A percentile compares a stretch with the other conserved stretches of the same genome.
phyloP scores from a whole-genome alignment of 2,888 invertebrate species.

The Hesperia comma region DNA sequence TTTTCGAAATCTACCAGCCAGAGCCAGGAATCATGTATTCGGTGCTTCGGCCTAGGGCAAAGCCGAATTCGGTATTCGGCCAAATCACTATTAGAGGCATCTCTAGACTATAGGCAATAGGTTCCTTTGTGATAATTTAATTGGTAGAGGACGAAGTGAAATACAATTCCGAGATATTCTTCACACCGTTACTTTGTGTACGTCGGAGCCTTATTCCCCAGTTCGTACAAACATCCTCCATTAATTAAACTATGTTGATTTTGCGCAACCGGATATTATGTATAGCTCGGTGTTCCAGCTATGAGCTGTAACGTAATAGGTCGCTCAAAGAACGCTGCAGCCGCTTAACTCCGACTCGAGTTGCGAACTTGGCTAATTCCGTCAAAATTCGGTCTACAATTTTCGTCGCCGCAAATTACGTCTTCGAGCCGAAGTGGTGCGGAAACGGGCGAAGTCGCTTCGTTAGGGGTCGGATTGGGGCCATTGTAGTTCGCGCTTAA shows the following conservation, averaged over 20 bases:
- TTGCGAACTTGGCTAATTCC: conserved; percentile 56
- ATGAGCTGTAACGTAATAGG: conserved; percentile 22
- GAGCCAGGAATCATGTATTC: no score
- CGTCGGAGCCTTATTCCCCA: not conserved
- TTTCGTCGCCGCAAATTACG: conserved; percentile 78
- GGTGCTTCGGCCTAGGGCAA: no score
- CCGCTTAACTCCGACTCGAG: conserved; percentile 48
- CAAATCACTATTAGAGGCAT: no score
- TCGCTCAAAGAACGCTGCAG: conserved; percentile 22
- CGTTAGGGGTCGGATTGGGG: conserved; percentile 76
- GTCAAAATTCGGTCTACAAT: conserved; percentile 72
- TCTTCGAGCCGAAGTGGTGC: conserved; percentile 72
- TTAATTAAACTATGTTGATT: conserved; percentile 16
- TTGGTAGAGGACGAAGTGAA: not conserved
- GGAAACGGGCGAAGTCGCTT: conserved; percentile 79
- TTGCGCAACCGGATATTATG: conserved; percentile 27
- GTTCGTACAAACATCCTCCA: conserved; percentile 4
- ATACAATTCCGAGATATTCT: not conserved
- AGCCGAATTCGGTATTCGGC: no score
- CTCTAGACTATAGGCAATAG: no score
- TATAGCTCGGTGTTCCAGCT: conserved; percentile 12
- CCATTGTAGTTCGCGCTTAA: conserved; percentile 75
- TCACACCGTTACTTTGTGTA: not conserved
- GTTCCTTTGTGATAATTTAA: no score
- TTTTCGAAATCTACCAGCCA: no score